Evolutionary conservation across 64 coral and sea anemone species (phyloP), one percentile per base, ranked within the genome.

Genomic region (Astreopora myriophthalma): DNA sequence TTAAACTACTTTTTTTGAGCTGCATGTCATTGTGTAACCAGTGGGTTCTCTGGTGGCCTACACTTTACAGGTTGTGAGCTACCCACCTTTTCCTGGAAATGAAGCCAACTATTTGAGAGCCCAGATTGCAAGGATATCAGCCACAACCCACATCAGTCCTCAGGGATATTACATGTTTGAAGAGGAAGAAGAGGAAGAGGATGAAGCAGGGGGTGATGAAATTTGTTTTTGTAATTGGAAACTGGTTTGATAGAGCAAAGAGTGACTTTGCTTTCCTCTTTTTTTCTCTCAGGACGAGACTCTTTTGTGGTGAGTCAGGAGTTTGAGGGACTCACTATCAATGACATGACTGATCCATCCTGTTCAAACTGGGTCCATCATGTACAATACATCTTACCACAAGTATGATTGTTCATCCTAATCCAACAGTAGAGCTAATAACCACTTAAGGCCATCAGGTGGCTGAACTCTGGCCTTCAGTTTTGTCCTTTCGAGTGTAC

Each of bases 341-440:
- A 87, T 83, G 96, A 99, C 10, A 87, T 99, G 87, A 64, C 90
- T 13, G 96, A 99, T 80, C 87, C 94, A 46, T 93, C 93, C 1
- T 95, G 94, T 37, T 58, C 96, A 19, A 99, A 99, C 94, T 99
- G 96, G 96, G 96, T 99, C 9, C 96, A 99, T 66, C 96, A 99
- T 84, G 94, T 95, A 3, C 96, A 99, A 34, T 99, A 93, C 44
- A 75, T 99, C 57, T 87, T 99, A 26, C 96, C 96, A 29, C 96
- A 99, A 91, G 96, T 99, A 89, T 5, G 36, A 20, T 37, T 34
- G 22, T 39, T 77, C 16, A 46, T 46, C n/a, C n/a, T n/a, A n/a
- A n/a, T n/a, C n/a, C n/a, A n/a, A n/a, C n/a, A n/a, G n/a, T n/a
- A n/a, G n/a, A n/a, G n/a, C n/a, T n/a, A n/a, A n/a, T n/a, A n/a